Evolutionary conservation across 1,140 invertebrate genomes (phyloP), one percentile per base, ranked within the genome.

Genomic region (Trinorchestia longiramus): DNA sequence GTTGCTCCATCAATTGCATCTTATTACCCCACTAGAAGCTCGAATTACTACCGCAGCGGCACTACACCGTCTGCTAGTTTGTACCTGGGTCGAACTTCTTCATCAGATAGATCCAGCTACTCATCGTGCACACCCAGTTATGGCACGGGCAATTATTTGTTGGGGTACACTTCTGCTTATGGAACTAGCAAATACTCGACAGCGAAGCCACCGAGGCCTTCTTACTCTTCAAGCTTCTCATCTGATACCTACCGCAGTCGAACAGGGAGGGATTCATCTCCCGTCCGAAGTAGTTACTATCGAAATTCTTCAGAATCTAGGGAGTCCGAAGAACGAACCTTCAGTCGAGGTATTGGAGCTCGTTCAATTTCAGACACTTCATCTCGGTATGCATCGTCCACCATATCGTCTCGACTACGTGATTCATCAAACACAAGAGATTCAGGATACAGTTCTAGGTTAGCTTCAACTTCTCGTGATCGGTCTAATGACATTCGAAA

Each of bases 241-340:
- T 95, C 96, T 43, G 96, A 96, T 43, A 96, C 90, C n/a, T 96
- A 96, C 95, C 95, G 96, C 19, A 96, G 96, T 90, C 96, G 96
- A 92, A 96, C 96, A 43, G 95, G 95, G 43, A 42, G 95, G n/a
- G 96, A 96, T 36, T 90, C 96, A 95, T 96, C 96, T n/a, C 96
- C 96, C 23, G 96, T 87, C 36, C 96, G 96, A 77, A 92, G 87
- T 4, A 87, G 96, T 45, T 96, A 96, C 96, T 96, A 95, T 40
- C 87, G 96, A 57, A 36, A 96, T 15, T 95, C 77, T 95, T 96
- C 96, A 45, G 96, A 96, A 43, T 96, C 96, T 36, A 87, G 92
- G 17, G 92, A 94, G 44, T 94, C 92, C 47, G 92, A 94, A 45
- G 92, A 94, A n/a, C 92, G 92, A 47, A 96, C 41, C 53, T 96